Evolutionary conservation across 2,888 invertebrate species (phyloP).

Genomic region (Orthosia gothica): DNA sequence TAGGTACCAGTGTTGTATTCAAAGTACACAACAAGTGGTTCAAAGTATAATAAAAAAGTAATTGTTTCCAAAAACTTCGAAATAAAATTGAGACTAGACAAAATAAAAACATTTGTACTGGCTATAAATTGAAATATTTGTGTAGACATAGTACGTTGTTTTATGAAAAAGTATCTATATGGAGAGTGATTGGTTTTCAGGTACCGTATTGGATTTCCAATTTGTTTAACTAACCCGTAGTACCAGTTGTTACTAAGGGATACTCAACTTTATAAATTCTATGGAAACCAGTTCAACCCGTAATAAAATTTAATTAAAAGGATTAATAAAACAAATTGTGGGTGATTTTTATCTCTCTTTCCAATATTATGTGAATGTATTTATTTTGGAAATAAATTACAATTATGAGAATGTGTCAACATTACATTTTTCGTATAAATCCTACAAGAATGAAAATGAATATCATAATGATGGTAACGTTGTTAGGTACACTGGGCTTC

Average conservation of each 20-base stretch:
- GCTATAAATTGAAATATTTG: conserved; percentile 18
- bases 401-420: too few relatives aligned
- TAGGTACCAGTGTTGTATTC: too few relatives aligned
- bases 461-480: too few relatives aligned
- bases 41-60: background rate
- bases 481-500: too few relatives aligned
- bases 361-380: too few relatives aligned
- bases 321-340: background rate
- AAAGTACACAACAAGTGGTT: too few relatives aligned
- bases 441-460: too few relatives aligned
- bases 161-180: background rate
- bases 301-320: conserved; percentile 15
- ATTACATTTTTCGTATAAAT: too few relatives aligned
- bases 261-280: conserved; percentile 24
- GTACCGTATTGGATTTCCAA: conserved; percentile 33
- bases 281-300: conserved; percentile 37
- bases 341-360: background rate
- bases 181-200: conserved; percentile 42
- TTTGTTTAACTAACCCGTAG: conserved; percentile 37
- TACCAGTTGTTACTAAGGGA: conserved; percentile 5
- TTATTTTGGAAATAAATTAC: too few relatives aligned
- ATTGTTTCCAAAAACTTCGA: background rate
- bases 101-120: background rate
- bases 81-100: background rate
- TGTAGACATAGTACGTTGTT: background rate